phyloP scores from a whole-genome alignment of 2,888 invertebrate genomes.

The Elegia similella region DNA sequence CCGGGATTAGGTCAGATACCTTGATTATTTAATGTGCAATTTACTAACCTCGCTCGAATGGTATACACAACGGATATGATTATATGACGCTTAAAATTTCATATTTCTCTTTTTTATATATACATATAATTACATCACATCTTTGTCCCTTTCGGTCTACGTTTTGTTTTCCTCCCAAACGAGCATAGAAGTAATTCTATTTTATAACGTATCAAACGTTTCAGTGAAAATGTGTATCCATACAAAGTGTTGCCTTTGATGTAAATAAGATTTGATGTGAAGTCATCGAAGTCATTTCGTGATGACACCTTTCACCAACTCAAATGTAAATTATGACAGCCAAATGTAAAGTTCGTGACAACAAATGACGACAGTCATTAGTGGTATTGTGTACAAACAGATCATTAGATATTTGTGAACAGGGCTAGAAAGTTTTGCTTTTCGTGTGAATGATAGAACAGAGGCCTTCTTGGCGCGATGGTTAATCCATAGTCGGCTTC shows the following conservation, averaged over 20 bases:
- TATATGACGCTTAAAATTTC: neutral
- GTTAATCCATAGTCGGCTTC: too few species aligned
- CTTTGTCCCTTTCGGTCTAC: too few species aligned
- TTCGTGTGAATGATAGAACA: neutral
- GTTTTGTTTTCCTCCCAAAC: too few species aligned
- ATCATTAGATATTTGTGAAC: neutral
- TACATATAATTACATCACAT: neutral
- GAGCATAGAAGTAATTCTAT: too few species aligned
- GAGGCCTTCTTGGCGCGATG: too few species aligned
- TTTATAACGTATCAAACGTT: too few species aligned
- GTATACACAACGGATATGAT: neutral
- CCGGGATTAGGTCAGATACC: neutral
- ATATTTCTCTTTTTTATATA: neutral
- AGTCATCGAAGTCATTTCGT: neutral
- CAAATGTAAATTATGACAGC: neutral
- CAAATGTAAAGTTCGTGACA: conserved; percentile 9
- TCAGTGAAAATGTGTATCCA: too few species aligned
- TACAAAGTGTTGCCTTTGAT: neutral
- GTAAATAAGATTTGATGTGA: neutral
- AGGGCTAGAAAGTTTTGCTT: neutral
- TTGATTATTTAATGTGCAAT: conserved; percentile 2
- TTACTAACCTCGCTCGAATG: neutral
- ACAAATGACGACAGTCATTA: conserved; percentile 3
- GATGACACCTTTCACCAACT: conserved; percentile 6
- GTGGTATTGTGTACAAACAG: neutral